Evolutionary conservation across 1,140 invertebrate genomes (phyloP).

Genomic region (Delia radicum): DNA sequence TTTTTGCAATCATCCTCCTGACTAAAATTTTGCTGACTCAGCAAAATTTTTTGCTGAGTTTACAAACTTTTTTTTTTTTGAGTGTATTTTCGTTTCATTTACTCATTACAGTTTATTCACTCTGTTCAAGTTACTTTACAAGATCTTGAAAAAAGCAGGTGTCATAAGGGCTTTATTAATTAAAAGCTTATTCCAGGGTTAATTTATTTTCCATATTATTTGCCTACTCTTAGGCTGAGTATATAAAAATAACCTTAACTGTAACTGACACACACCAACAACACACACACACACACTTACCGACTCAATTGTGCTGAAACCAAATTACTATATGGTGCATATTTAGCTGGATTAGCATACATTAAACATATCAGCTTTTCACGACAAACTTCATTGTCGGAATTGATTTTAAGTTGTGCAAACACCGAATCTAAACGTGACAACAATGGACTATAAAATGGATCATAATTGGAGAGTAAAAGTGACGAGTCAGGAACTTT

Average conservation of each 20-base stretch:
- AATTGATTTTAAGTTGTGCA: slow-evolving; percentile 66
- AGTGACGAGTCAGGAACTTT: slow-evolving; percentile 80
- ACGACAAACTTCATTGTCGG: slow-evolving; percentile 67
- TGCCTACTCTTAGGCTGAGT: slow-evolving; percentile 25
- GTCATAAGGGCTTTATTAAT: too few relatives aligned
- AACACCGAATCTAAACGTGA: slow-evolving; percentile 81
- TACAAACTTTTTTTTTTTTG: too few relatives aligned
- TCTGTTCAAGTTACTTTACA: too few relatives aligned
- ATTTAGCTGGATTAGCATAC: slow-evolving; percentile 82
- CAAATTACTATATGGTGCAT: slow-evolving; percentile 82
- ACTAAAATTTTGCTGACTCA: too few relatives aligned
- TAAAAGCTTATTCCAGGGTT: too few relatives aligned
- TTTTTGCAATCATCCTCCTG: too few relatives aligned
- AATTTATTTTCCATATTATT: background rate
- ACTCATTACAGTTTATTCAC: too few relatives aligned
- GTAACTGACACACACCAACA: too few relatives aligned
- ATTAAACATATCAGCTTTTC: slow-evolving; percentile 81
- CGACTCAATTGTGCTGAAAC: slow-evolving; percentile 81
- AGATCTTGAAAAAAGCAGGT: too few relatives aligned
- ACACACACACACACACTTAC: slow-evolving; percentile 56
- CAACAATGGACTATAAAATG: slow-evolving; percentile 80
- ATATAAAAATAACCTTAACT: background rate
- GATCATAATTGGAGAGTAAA: slow-evolving; percentile 80
- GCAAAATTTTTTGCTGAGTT: too few relatives aligned
- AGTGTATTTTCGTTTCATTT: too few relatives aligned